Evolutionary conservation across 2,797 vertebrate genomes (phyloP).

Genomic region (Galago senegalensis): DNA sequence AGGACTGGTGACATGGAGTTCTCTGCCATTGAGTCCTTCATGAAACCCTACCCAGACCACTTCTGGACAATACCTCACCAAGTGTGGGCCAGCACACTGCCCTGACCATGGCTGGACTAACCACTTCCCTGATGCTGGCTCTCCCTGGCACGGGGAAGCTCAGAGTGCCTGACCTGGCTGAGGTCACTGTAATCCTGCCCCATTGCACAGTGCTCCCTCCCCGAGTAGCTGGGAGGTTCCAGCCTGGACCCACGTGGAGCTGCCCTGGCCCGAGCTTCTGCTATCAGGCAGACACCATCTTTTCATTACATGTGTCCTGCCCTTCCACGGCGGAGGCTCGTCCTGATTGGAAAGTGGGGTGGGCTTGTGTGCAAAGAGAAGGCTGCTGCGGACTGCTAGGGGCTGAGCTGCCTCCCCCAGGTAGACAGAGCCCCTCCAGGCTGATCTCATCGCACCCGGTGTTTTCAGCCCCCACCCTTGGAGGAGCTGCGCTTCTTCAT

Average conservation of each 20-base stretch:
- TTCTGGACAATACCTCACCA: conserved; percentile 60
- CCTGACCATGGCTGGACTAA: conserved; percentile 83
- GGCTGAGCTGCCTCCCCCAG: not conserved
- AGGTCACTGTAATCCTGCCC: conserved; percentile 89
- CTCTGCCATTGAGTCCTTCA: conserved; percentile 40
- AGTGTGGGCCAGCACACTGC: conserved; percentile 74
- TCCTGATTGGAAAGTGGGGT: conserved; percentile 71
- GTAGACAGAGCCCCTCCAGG: not conserved
- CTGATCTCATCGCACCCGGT: not conserved
- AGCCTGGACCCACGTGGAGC: conserved; percentile 91
- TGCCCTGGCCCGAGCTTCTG: conserved; percentile 92
- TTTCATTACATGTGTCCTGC: conserved; percentile 93
- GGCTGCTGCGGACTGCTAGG: conserved; percentile 43
- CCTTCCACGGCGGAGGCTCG: conserved; percentile 42
- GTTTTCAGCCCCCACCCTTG: not conserved
- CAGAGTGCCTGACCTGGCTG: conserved; percentile 86
- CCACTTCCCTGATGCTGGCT: conserved; percentile 82
- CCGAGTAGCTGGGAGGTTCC: conserved; percentile 89
- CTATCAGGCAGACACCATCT: conserved; percentile 93
- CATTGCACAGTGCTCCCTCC: conserved; percentile 89
- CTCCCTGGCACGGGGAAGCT: conserved; percentile 80
- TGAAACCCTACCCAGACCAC: not conserved
- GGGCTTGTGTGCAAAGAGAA: not conserved
- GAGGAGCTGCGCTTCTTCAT: not conserved
- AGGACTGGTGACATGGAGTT: not conserved